Base-by-base conservation (phyloP, 1,140 invertebrate genomes). In the Papilio xuthus region DNA sequence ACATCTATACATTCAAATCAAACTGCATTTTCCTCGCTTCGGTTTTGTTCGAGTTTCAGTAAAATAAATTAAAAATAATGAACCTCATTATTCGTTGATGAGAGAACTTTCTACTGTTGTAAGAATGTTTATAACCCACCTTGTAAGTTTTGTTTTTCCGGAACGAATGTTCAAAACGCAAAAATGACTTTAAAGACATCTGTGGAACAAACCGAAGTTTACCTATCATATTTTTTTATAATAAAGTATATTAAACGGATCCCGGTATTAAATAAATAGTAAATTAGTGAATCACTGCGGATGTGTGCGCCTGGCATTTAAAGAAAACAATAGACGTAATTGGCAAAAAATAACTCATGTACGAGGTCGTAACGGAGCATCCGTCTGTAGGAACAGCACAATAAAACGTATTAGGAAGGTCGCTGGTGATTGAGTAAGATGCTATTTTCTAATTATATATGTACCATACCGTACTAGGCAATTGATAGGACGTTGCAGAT, bases 241-340 rank as follows among this genome's bases (percentile, higher is more conserved):
- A 60, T 63, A 63, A 63, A 23, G 60, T 63, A 28, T 10, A 67
- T 67, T 15, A 28, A 2, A 28, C 0, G 1, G n/a, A 32, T 56
- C 1, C 60, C 26, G 60, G 60, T 1, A 13, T 67, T 42, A 18
- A n/a, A n/a, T n/a, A n/a, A n/a, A n/a, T 75, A 75, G 74, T 32
- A 53, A 56, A 56, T 69, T 42, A 42, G 41, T 67, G 76, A 23
- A 32, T 69, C 56, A 67, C 28, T 18, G 72, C 32, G 41, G 50
- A 79, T 50, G 70, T 63, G 44, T 18, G 32, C 71, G 44, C 4
- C 74, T 76, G 32, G 28, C 20, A 76, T 76, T 76, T 76, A 60
- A 41, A 76, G 37, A 76, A 76, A 76, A 76, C 74, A 76, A 76
- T 76, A 60, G 74, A 76, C 8, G 4, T 76, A 60, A 60, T 76